Evolutionary conservation across 2,888 invertebrate genomes (phyloP), one percentile per base, ranked within the genome.

Genomic region (Stenoptilia bipunctidactyla): DNA sequence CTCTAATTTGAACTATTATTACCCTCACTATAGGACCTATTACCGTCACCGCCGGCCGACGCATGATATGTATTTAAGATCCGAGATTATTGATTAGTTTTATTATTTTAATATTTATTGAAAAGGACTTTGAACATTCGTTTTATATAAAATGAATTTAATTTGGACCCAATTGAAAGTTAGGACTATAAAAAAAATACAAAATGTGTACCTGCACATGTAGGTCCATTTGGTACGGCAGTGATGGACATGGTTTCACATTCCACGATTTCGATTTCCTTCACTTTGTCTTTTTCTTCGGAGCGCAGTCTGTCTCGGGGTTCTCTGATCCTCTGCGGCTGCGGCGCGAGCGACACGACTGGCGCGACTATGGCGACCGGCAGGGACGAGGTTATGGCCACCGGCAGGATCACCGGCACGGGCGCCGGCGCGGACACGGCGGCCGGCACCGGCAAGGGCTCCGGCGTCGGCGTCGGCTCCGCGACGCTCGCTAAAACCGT

Each of bases 241-340:
- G 47, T 34, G n/a, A 46, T 42, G 35, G 51, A 35, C 15, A 40
- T 35, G 15, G 38, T 38, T 15, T 58, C 61, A 15, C 56, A 59
- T 36, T 61, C 63, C 41, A 52, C 49, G 9, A 42, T 41, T 37
- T 62, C 54, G 34, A 46, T 49, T 13, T 57, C 55, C 40, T 54
- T 60, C 5, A 39, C 36, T 43, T 57, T 66, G 15, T 63, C 63
- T 42, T 68, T 66, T 9, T 68, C 69, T 49, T 70, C 70, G 5
- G 66, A 60, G 41, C 55, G 65, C 2, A 59, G 39, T 45, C 66
- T 54, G 43, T 70, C 71, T 39, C 66, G 61, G 15, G 66, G 61
- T 41, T 73, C 71, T 43, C 71, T 55, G 52, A 69, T 55, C 45
- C 70, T 60, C 39, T 74, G 75, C 3, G 72, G 69, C 40, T 68